Base-by-base conservation (phyloP, 2,888 invertebrate genomes). In the Druceiella hillmani region DNA sequence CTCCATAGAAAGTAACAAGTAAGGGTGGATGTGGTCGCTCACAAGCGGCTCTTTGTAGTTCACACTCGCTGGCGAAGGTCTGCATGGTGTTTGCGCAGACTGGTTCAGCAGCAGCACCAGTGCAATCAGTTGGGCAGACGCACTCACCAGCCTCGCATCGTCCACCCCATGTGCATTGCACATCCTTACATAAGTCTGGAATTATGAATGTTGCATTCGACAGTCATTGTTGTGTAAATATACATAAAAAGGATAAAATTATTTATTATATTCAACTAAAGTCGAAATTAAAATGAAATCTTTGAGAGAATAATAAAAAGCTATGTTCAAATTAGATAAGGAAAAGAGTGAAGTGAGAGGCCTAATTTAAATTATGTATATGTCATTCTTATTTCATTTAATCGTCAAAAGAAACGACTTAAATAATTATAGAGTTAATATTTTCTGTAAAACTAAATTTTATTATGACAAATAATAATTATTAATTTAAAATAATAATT, bases 121-220 rank as follows among this genome's bases (percentile, higher is more conserved):
- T 75, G 64, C 93, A 93, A 45, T 79, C 75, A 35, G 81, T 78
- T 1, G 87, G 84, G 59, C 92, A 93, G 6, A 88, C 78, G 64
- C 92, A 93, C 27, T 77, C 71, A 2, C 91, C 91, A 24, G 85
- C 83, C 45, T 86, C 82, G 59, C 92, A 93, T 55, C 81, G 79
- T 22, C 85, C 87, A 9, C 88, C 89, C 52, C 77, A 75, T 48
- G 85, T 82, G 60, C 92, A 92, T 53, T 79, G 74, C 27, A 89
- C 78, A 49, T 77, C 79, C 47, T 77, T 72, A 61, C 91, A 92
- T 42, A 85, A 75, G 64, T 87, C 91, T 85, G 62, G 42, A 58
- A 57, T 46, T 35, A 45, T 24, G 29, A 35, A 28, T 17, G 41
- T 38, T 35, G 31, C 4, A 10, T 17, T 3, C 16, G n/a, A 7